Evolutionary conservation across 2,113 vertebrate genomes (phyloP).

Genomic region (Pseudois nayaur): DNA sequence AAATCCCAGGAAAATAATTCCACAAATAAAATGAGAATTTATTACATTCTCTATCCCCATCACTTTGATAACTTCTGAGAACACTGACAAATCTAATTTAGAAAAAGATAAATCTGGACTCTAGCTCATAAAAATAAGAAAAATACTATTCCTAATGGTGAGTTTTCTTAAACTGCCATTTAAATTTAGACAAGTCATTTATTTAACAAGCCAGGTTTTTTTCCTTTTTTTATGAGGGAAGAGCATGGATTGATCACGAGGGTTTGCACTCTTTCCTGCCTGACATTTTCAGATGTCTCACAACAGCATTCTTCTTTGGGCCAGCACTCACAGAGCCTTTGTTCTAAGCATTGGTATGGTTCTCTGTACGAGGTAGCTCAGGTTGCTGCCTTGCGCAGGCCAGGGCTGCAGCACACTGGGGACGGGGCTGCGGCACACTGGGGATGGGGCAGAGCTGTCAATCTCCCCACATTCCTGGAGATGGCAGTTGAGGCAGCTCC

Average conservation of each 20-base stretch:
- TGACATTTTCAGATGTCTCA: not conserved
- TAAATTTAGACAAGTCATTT: constrained; percentile 53
- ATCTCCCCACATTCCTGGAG: not conserved
- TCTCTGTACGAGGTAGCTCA: fast-evolving
- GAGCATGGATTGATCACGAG: not conserved
- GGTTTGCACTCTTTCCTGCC: not conserved
- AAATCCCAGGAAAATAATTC: constrained; percentile 45
- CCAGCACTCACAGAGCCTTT: not conserved
- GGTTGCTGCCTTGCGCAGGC: not conserved
- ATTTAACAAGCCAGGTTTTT: not conserved
- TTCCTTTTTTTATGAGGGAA: not conserved
- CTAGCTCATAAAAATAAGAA: constrained; percentile 65
- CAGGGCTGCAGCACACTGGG: not conserved
- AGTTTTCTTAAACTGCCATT: constrained; percentile 58
- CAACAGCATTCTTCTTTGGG: not conserved
- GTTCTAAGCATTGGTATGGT: no score
- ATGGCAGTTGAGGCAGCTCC: not conserved
- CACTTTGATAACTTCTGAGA: constrained; percentile 64
- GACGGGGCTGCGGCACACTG: not conserved
- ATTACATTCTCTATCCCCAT: constrained; percentile 43
- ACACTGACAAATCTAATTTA: constrained; percentile 67
- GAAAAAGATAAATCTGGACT: constrained; percentile 61
- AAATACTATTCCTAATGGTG: constrained; percentile 57
- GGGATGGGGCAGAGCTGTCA: not conserved
- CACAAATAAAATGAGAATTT: constrained; percentile 60